Evolutionary conservation across 2,797 vertebrate species (phyloP).

Genomic region (Glossophaga mutica): DNA sequence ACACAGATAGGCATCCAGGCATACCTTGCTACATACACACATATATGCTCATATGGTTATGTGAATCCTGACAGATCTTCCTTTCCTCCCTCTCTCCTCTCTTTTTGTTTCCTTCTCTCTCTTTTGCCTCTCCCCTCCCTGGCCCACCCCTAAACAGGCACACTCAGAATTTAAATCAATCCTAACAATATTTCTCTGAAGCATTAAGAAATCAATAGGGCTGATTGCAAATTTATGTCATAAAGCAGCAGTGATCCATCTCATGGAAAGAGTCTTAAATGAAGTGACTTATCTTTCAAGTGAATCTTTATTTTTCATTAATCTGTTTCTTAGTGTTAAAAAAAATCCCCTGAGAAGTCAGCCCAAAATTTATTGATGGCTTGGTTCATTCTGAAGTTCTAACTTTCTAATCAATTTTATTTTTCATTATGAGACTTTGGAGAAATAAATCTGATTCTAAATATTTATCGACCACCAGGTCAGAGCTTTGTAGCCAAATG

Average conservation of each 20-base stretch:
- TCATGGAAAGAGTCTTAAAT: constrained; percentile 72
- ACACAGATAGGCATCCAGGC: background rate
- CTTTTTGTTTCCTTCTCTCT: background rate
- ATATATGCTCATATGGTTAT: background rate
- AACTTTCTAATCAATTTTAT: constrained; percentile 81
- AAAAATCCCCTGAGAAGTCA: constrained; percentile 68
- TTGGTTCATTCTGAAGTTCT: constrained; percentile 75
- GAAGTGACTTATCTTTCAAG: constrained; percentile 81
- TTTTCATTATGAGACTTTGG: constrained; percentile 79
- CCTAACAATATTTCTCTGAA: constrained; percentile 81
- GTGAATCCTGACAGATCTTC: background rate
- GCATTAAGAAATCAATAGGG: constrained; percentile 83
- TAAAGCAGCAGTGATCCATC: constrained; percentile 75
- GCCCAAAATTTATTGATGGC: constrained; percentile 76
- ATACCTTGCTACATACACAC: background rate
- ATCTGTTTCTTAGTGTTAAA: constrained; percentile 76
- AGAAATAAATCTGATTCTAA: constrained; percentile 79
- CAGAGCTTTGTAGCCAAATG: constrained; percentile 39
- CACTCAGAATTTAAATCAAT: constrained; percentile 71
- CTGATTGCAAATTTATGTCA: constrained; percentile 84
- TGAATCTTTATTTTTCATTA: constrained; percentile 82
- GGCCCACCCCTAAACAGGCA: background rate
- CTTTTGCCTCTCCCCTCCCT: background rate
- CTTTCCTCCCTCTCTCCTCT: background rate
- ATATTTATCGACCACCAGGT: constrained; percentile 73